These are phyloP conservation scores for Maniola hyperantus DNA, from an alignment of 2,888 invertebrate genomes.

Conservation along the genomic window DNA sequence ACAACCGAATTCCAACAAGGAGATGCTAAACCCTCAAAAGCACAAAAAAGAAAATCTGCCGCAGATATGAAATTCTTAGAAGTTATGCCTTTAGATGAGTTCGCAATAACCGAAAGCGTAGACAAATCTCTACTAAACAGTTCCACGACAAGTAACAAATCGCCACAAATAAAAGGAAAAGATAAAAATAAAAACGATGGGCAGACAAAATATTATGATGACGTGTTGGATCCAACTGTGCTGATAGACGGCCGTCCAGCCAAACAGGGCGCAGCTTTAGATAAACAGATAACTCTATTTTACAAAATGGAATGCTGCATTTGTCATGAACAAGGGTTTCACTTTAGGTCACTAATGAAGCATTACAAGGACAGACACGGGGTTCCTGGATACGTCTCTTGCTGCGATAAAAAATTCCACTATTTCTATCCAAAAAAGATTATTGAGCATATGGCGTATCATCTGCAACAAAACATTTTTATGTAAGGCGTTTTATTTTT, in stretches of 20 bases:
- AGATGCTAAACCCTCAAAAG: slow-evolving; percentile 54
- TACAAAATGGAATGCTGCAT: slow-evolving; percentile 80
- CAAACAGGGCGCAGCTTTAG: slow-evolving; percentile 68
- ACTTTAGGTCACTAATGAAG: slow-evolving; percentile 73
- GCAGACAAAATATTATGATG: slow-evolving; percentile 46
- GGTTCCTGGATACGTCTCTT: slow-evolving; percentile 75
- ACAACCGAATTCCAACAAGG: slow-evolving; percentile 62
- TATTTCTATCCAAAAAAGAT: slow-evolving; percentile 78
- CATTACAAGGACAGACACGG: slow-evolving; percentile 78
- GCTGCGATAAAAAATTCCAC: slow-evolving; percentile 76
- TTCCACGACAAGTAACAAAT: slow-evolving; percentile 41
- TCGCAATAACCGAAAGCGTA: slow-evolving; percentile 63
- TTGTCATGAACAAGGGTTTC: slow-evolving; percentile 71
- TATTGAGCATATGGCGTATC: slow-evolving; percentile 78
- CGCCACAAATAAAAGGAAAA: slow-evolving; percentile 38
- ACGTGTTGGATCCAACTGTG: slow-evolving; percentile 63
- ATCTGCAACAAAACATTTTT: slow-evolving; percentile 74
- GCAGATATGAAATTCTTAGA: slow-evolving; percentile 68
- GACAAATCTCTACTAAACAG: slow-evolving; percentile 62
- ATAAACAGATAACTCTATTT: slow-evolving; percentile 73
- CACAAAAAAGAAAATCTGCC: slow-evolving; percentile 59
- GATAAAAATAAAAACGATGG: slow-evolving; percentile 43
- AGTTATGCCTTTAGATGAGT: slow-evolving; percentile 73
- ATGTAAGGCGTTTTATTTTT: slow-evolving; percentile 58
- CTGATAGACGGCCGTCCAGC: slow-evolving; percentile 71